Evolutionary conservation across 2,797 vertebrate genomes (phyloP).

Genomic region (Notolabrus celidotus): DNA sequence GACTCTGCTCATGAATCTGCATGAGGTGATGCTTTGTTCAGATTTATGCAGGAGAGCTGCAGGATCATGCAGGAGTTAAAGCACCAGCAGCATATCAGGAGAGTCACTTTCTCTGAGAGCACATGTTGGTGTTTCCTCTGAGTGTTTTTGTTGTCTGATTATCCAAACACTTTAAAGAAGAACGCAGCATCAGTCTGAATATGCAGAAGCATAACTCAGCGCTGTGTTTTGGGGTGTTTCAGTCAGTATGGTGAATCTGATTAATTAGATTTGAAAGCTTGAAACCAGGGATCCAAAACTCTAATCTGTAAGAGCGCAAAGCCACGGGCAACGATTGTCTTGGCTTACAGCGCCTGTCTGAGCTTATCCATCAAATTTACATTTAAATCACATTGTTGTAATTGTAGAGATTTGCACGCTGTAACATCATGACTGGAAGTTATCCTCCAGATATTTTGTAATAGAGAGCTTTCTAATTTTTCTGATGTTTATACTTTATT

Average conservation of each 20-base stretch:
- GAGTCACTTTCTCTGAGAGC: background rate
- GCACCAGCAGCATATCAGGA: background rate
- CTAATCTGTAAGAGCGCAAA: conserved; percentile 51
- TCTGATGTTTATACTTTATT: background rate
- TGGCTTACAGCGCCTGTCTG: conserved; percentile 31
- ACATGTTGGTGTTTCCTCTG: background rate
- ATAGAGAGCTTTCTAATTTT: background rate
- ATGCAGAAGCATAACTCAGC: conserved; percentile 23
- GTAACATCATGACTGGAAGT: conserved; percentile 6
- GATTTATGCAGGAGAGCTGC: conserved; percentile 14
- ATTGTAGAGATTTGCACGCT: conserved; percentile 28
- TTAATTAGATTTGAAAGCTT: conserved; percentile 61
- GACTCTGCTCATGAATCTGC: conserved; percentile 27
- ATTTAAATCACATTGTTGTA: conserved; percentile 44
- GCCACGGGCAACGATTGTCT: conserved; percentile 50
- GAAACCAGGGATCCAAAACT: conserved; percentile 42
- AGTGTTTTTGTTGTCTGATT: conserved; percentile 12
- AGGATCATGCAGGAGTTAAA: conserved; percentile 20
- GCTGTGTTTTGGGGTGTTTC: conserved; percentile 25
- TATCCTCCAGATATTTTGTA: conserved; percentile 11
- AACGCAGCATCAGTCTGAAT: conserved; percentile 11
- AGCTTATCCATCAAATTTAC: conserved; percentile 39
- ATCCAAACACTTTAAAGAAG: conserved; percentile 21
- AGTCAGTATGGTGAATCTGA: conserved; percentile 32
- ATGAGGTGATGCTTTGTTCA: conserved; percentile 16